phyloP scores from a whole-genome alignment of 2,797 vertebrate species.

The Philypnodon macrostomus region DNA sequence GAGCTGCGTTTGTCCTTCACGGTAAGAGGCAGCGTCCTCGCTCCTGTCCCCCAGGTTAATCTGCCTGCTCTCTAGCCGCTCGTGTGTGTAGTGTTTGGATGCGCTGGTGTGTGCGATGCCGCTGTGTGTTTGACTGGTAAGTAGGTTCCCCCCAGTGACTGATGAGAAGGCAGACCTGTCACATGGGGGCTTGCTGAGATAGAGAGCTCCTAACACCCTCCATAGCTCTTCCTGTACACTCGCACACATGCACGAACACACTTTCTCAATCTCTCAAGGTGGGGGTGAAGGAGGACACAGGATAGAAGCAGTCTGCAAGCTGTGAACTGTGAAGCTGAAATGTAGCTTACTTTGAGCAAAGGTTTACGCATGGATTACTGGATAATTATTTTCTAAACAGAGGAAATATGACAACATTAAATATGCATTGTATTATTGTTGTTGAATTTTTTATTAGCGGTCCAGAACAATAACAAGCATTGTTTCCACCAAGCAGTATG shows the following conservation, averaged over 20 bases:
- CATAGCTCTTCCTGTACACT: conserved; percentile 15
- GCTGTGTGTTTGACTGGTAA: conserved; percentile 52
- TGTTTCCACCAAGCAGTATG: background rate
- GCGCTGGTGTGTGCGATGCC: conserved; percentile 17
- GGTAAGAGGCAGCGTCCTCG: conserved; percentile 74
- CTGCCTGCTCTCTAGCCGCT: conserved; percentile 62
- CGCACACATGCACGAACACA: background rate
- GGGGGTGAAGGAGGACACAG: conserved; percentile 21
- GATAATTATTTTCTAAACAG: background rate
- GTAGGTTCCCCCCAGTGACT: conserved; percentile 67
- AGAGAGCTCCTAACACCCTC: conserved; percentile 57
- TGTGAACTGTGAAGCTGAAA: conserved; percentile 42
- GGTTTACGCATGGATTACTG: background rate
- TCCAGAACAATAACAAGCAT: background rate
- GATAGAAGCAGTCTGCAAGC: conserved; percentile 12
- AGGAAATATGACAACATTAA: background rate
- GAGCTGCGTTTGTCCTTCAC: conserved; percentile 75
- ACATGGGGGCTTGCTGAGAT: conserved; percentile 63
- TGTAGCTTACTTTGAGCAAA: conserved; percentile 14
- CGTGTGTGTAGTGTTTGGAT: conserved; percentile 22
- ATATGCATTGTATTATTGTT: background rate
- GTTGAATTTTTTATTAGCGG: background rate
- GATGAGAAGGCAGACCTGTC: conserved; percentile 72
- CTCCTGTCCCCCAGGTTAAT: conserved; percentile 77
- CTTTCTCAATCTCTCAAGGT: conserved; percentile 19